Evolutionary conservation across 2,113 vertebrate species (phyloP).

Genomic region (Fukomys damarensis): DNA sequence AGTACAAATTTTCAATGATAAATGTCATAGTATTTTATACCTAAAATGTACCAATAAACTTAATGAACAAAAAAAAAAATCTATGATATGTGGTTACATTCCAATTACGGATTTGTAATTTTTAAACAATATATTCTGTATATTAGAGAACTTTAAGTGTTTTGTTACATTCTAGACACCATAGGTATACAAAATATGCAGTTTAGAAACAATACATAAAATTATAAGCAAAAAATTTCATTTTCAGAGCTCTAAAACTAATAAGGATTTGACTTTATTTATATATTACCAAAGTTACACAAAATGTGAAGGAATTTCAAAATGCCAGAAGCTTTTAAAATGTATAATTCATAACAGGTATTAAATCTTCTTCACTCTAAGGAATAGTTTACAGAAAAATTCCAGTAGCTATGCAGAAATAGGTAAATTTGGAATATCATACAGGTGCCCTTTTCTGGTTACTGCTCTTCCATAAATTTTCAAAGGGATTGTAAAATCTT

Average conservation of each 20-base stretch:
- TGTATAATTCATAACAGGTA: neutral
- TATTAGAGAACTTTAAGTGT: neutral
- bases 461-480: constrained; percentile 34
- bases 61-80: too few relatives aligned
- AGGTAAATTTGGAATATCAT: neutral
- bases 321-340: neutral
- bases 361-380: neutral
- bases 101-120: neutral
- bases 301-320: neutral
- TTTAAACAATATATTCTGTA: neutral
- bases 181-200: neutral
- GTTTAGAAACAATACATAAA: neutral
- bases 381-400: neutral
- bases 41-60: too few relatives aligned
- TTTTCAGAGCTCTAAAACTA: neutral
- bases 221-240: neutral
- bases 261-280: constrained; percentile 28
- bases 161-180: neutral
- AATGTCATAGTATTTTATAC: too few relatives aligned
- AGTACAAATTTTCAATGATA: too few relatives aligned
- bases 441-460: neutral
- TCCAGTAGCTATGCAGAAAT: neutral
- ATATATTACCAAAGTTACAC: neutral
- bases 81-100: neutral
- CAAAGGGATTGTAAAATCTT: constrained; percentile 65